A percentile compares a stretch with the other conserved stretches of the same genome.
Conservation (phyloP, 2,113 vertebrate species). For the Saccopteryx bilineata region DNA sequence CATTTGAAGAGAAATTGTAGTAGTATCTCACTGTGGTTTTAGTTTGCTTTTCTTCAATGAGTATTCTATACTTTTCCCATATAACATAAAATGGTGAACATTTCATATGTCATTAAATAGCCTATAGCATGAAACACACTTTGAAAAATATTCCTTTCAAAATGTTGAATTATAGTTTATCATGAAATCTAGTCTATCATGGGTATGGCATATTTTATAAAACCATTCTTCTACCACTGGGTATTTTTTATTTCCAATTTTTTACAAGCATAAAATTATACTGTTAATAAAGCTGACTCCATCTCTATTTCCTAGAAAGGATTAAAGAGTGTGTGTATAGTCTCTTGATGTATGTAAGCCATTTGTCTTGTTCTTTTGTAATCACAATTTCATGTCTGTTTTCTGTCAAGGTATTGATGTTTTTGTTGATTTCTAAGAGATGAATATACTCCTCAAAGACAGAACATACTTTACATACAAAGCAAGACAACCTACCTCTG, state of each 20-base stretch:
- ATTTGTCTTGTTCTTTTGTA: not conserved
- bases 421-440: not conserved
- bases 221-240: not conserved
- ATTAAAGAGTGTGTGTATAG: not conserved
- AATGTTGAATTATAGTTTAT: not conserved
- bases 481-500: not conserved
- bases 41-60: not conserved
- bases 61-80: not conserved
- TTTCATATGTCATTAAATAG: conserved; percentile 3
- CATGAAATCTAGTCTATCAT: not conserved
- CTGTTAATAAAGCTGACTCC: not conserved
- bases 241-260: not conserved
- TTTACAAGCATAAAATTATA: conserved; percentile 4
- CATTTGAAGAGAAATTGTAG: not conserved
- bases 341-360: not conserved
- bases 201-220: not conserved
- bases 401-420: not conserved
- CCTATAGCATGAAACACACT: not conserved
- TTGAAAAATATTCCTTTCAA: conserved; percentile 25
- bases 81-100: conserved; percentile 9
- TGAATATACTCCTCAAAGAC: not conserved
- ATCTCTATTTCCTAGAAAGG: not conserved
- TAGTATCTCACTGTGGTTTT: not conserved
- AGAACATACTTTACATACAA: not conserved
- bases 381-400: not conserved